Conservation (phyloP, 2,113 vertebrate genomes). For the Rhadina sibilatrix region DNA sequence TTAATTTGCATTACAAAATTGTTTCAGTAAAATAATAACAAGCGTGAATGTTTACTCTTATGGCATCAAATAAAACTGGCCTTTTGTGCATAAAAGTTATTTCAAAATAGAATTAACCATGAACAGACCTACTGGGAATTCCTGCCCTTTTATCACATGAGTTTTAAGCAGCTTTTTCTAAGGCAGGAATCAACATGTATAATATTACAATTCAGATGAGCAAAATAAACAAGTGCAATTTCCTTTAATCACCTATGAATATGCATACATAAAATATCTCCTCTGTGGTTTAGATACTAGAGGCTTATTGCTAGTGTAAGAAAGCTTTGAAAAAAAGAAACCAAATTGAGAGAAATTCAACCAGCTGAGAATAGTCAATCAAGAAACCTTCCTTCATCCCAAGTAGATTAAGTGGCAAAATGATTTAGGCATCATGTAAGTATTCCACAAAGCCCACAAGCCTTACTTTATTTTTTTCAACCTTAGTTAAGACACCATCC, state of each 20-base stretch:
- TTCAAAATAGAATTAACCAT: conserved; percentile 55
- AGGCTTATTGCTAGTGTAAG: background rate
- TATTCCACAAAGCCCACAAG: background rate
- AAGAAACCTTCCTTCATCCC: background rate
- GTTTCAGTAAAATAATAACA: conserved; percentile 46
- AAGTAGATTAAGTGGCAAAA: background rate
- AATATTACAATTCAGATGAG: conserved; percentile 47
- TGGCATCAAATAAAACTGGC: conserved; percentile 22
- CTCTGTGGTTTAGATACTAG: conserved; percentile 29
- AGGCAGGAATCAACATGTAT: conserved; percentile 27
- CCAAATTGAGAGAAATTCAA: background rate
- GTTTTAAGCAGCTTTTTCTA: conserved; percentile 40
- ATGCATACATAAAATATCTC: conserved; percentile 49
- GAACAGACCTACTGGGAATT: conserved; percentile 46
- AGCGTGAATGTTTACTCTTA: conserved; percentile 41
- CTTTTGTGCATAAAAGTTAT: conserved; percentile 43
- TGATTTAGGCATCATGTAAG: background rate
- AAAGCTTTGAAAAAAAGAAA: background rate
- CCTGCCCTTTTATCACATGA: conserved; percentile 7
- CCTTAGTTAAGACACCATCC: background rate
- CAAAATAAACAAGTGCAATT: conserved; percentile 54
- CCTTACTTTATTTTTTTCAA: background rate
- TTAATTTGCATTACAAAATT: conserved; percentile 60
- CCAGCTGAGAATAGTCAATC: background rate
- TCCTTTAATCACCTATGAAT: conserved; percentile 63